These are phyloP conservation scores for Zaprionus lineosus DNA, from an alignment of 2,888 invertebrate genomes.

Conservation along the genomic window DNA sequence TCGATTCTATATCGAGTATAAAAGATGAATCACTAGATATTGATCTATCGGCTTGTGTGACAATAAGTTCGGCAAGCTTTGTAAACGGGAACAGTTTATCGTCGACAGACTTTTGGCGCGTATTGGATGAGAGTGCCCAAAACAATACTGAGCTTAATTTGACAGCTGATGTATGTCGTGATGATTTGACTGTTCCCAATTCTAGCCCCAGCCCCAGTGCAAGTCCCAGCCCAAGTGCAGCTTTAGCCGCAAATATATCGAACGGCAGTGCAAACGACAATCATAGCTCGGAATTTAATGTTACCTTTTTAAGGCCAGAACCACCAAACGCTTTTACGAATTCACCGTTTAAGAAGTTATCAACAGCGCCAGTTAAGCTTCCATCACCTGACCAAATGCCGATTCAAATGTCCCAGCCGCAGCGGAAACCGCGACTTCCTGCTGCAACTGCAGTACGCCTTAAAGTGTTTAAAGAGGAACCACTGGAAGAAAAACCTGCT, in stretches of 20 bases:
- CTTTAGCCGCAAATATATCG: conserved; percentile 27
- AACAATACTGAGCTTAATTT: conserved; percentile 72
- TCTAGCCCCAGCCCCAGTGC: conserved; percentile 21
- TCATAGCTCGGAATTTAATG: conserved; percentile 71
- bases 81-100: conserved; percentile 80
- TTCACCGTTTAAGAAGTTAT: conserved; percentile 72
- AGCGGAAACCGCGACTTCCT: conserved; percentile 59
- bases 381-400: conserved; percentile 56
- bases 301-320: conserved; percentile 77
- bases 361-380: conserved; percentile 56
- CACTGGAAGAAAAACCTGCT: conserved; percentile 52
- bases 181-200: conserved; percentile 33
- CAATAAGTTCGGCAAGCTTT: conserved; percentile 79
- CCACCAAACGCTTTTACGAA: conserved; percentile 74
- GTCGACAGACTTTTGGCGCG: conserved; percentile 82
- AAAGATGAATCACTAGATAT: conserved; percentile 82
- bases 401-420: conserved; percentile 36
- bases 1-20: conserved; percentile 82
- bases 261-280: conserved; percentile 51
- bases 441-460: conserved; percentile 65
- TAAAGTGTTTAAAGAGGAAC: conserved; percentile 72
- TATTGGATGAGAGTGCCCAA: conserved; percentile 80
- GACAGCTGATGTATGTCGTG: conserved; percentile 53
- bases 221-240: background rate
- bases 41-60: conserved; percentile 82